Base-by-base conservation (phyloP, 2,888 invertebrate species). In the Oscheius onirici region DNA sequence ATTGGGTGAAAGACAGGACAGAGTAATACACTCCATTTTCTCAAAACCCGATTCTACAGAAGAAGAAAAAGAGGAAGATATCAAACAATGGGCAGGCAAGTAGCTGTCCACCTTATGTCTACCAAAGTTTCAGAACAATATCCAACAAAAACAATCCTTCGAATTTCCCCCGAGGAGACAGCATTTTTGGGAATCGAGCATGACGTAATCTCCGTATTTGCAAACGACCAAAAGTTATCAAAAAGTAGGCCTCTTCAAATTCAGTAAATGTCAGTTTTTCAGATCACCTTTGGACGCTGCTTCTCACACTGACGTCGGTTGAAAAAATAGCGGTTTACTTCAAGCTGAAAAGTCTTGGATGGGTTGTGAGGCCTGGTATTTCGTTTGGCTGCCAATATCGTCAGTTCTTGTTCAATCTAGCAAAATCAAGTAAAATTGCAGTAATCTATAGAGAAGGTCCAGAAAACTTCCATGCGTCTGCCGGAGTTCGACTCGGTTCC, bases 311-410 rank as follows among this genome's bases (percentile, higher is more conserved):
- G 10, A 26, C 26, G 8, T 57, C 51, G 8, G 26, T 67, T 40
- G 43, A 58, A 60, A 40, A 3, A 26, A 69, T 44, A 40, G 44
- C 65, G 20, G 72, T 76, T n/a, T 81, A 70, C 65, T 72, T 71
- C 41, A 66, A 69, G 63, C 71, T 80, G 10, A 65, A 69, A 26
- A n/a, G 51, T 11, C 55, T 71, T n/a, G 79, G 80, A 54, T 82
- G 82, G 82, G 63, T 54, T 41, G 77, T 77, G 1, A 55, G 77
- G 1, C 67, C 71, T 55, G 82, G 82, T 20, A 20, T 72, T 15
- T 72, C 76, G 0, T 79, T 76, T 67, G 82, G 80, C 24, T 80
- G 78, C 57, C 71, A 79, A 61, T 82, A 73, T 70, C 74, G 81
- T 81, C 65, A 70, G 71, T 44, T 46, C 10, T 60, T 17, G n/a